A percentile compares a stretch with the other conserved stretches of the same genome.
phyloP scores from a whole-genome alignment of 2,113 vertebrate genomes.

The Gnathonemus longibarbis region DNA sequence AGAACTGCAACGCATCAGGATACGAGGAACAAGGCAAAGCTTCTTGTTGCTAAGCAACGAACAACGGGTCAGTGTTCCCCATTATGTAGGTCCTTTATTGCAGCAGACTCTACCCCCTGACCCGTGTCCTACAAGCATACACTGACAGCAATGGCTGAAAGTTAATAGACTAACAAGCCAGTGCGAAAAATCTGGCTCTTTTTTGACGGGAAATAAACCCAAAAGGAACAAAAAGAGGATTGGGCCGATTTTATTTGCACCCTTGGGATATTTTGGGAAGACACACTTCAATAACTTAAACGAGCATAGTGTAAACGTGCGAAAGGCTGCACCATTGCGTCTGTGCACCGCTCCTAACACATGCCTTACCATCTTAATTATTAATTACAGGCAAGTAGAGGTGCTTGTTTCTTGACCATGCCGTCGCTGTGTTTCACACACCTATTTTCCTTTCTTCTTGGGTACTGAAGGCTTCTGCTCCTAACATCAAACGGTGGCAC shows the following conservation, averaged over 20 bases:
- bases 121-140: background rate
- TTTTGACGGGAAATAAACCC: background rate
- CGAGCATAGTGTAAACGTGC: background rate
- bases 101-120: constrained; percentile 30
- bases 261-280: background rate
- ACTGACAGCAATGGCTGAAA: background rate
- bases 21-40: constrained; percentile 34
- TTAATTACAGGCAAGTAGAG: background rate
- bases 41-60: constrained; percentile 66
- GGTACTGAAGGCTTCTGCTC: background rate
- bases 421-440: background rate
- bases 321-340: background rate
- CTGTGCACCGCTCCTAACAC: background rate
- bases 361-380: background rate
- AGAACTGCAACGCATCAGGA: constrained; percentile 29
- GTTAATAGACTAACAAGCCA: background rate
- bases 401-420: background rate
- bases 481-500: background rate
- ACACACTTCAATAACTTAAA: background rate
- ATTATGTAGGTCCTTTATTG: constrained; percentile 34
- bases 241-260: background rate
- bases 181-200: background rate
- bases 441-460: background rate
- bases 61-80: constrained; percentile 36
- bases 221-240: background rate